Base-by-base conservation (phyloP, 2,797 vertebrate species). In the Coendou prehensilis region DNA sequence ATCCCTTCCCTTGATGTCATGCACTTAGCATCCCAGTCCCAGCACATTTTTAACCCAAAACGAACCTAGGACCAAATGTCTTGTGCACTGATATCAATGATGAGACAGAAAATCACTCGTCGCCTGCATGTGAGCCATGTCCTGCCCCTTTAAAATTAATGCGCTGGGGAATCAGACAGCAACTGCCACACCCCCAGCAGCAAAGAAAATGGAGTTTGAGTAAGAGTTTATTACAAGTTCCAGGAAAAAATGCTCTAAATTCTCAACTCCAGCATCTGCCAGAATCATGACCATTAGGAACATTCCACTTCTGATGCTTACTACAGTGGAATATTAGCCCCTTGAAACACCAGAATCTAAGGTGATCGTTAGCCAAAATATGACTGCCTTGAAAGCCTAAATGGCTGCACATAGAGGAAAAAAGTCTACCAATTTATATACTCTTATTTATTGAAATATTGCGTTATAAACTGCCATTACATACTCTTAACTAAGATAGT, bases 371-470 rank as follows among this genome's bases (percentile, higher is more conserved):
- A 79, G 22, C 4, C 15, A 17, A 23, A 93, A 22, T 14, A 20
- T 17, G 80, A 81, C 87, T 83, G 90, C 4, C 64, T 54, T 85
- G 33, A 71, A 84, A 61, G 9, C 20, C 23, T 84, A 20, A 79
- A 78, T n/a, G 91, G 61, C 3, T 20, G 13, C 37, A 78, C 28
- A 80, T 37, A 9, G 79, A 84, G 71, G 9, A 37, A 69, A 69
- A 26, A 61, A 45, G 11, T 10, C 79, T 37, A 64, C 5, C 23
- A 76, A 69, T 41, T 14, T 86, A 4, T 28, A 91, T 64, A 11
- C 73, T 61, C 59, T 93, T 45, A 94, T 56, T 82, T 75, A 84
- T 17, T 54, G 18, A 83, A 95, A 84, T n/a, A n/a, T 14, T 50
- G n/a, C 79, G 18, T 23, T 84, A 82, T 6, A 84, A 89, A 84